Evolutionary conservation across 2,888 invertebrate genomes (phyloP).

Genomic region (Caenorhabditis imperialis): DNA sequence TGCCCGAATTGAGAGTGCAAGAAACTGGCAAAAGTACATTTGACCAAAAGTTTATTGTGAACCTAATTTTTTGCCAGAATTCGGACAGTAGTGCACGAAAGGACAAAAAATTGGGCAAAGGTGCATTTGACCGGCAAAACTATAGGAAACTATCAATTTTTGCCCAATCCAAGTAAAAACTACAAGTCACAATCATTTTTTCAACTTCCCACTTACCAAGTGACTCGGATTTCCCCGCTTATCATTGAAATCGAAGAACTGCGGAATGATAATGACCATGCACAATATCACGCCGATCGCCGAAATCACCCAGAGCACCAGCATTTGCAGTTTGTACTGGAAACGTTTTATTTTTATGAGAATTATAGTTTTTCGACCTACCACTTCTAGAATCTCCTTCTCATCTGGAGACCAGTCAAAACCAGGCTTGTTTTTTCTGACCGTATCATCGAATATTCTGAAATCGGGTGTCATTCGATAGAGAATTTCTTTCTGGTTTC

Average conservation of each 20-base stretch:
- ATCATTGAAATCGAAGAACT: conserved; percentile 74
- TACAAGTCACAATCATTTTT: too few relatives aligned
- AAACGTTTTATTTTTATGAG: conserved; percentile 3
- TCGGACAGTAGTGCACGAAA: too few relatives aligned
- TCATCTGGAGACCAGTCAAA: conserved; percentile 65
- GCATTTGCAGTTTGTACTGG: conserved; percentile 70
- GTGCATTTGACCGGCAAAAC: too few relatives aligned
- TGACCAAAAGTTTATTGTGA: too few relatives aligned
- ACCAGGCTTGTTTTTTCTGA: conserved; percentile 57
- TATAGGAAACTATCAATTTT: too few relatives aligned
- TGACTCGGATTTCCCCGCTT: conserved; percentile 69
- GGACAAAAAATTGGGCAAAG: too few relatives aligned
- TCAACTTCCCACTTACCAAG: conserved; percentile 67
- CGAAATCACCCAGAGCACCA: conserved; percentile 68
- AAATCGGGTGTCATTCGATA: conserved; percentile 16
- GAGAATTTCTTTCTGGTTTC: too few relatives aligned
- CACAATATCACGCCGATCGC: conserved; percentile 68
- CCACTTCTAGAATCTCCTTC: conserved; percentile 59
- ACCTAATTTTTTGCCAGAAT: too few relatives aligned
- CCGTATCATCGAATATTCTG: conserved; percentile 74
- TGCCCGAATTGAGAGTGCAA: too few relatives aligned
- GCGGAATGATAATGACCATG: conserved; percentile 74
- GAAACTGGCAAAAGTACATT: too few relatives aligned
- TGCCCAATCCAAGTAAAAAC: too few relatives aligned
- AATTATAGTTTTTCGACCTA: not conserved